Base-by-base conservation (phyloP, 2,113 vertebrate species). In the Xenopus borealis region DNA sequence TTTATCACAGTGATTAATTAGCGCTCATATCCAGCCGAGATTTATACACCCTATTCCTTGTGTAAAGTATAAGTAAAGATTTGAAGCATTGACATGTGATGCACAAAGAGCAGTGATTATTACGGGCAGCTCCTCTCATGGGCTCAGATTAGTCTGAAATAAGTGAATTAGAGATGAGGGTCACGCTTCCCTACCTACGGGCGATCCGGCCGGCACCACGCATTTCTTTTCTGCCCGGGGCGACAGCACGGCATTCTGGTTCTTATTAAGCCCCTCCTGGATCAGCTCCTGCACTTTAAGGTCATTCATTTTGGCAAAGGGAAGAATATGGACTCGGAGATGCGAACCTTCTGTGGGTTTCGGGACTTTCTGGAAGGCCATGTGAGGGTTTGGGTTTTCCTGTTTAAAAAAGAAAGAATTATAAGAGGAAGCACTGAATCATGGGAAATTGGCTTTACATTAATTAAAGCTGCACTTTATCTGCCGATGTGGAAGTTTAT, bases 301-400 rank as follows among this genome's bases (percentile, higher is more conserved):
- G 50, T 95, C 94, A 47, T 94, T 91, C 82, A 99, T 88, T 40
- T 82, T 78, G 2, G 96, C 95, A 55, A 99, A 99, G 30, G 96
- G 95, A 67, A 97, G 89, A 79, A 98, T 85, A 81, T 99, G 97
- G 59, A 99, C 94, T 0, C 97, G 90, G 81, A 99, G 75, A 84
- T 99, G 96, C n/a, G 97, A 98, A 58, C 97, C 97, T 85, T 98
- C 97, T 0, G 95, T 98, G 1, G 97, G 97, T 40, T 94, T 91
- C 0, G 95, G 97, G 80, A 99, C 94, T 85, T 98, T 99, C 90
- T 98, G 97, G 86, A 98, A 98, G 7, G 96, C 94, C 90, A 98
- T 97, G 86, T 99, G 97, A 62, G 97, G 97, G 79, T 98, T 98
- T 72, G 97, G 97, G 72, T 96, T 99, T 82, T 99, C 97, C 97